Percentiles rank a stretch among this genome's conserved stretches.
Conservation (phyloP, 2,888 invertebrate species). For the Dysmachus trigonus region DNA sequence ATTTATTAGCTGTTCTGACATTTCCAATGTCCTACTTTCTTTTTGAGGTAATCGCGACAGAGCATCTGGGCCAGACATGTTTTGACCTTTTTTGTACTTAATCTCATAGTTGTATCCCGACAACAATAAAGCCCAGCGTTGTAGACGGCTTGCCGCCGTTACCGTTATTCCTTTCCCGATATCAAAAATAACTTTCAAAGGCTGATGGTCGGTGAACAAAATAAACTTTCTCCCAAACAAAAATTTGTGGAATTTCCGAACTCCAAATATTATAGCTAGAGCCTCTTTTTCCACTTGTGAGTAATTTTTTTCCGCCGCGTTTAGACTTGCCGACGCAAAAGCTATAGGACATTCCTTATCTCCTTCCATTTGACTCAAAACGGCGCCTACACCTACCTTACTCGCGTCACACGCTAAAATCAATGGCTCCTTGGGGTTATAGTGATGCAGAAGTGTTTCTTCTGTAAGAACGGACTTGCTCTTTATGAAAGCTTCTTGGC, state of each 20-base stretch:
- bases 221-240: not conserved
- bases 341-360: not conserved
- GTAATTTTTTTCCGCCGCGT: conserved; percentile 38
- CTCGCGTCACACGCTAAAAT: not conserved
- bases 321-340: conserved; percentile 8
- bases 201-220: not conserved
- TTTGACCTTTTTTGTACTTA: not conserved
- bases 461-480: too few relatives aligned
- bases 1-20: not conserved
- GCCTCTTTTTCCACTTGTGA: conserved; percentile 45
- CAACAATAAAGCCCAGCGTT: not conserved
- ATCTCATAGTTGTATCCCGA: not conserved
- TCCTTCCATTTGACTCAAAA: not conserved
- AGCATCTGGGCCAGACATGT: not conserved
- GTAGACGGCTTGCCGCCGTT: not conserved
- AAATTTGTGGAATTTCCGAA: conserved; percentile 42
- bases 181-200: not conserved
- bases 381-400: not conserved
- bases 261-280: conserved; percentile 42
- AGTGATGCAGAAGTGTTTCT: too few relatives aligned
- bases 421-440: not conserved
- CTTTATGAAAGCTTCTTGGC: not conserved
- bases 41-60: not conserved
- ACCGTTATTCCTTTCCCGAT: not conserved
- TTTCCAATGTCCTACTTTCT: not conserved